Percentiles rank a stretch among this genome's conserved stretches.
Evolutionary conservation across 2,888 invertebrate genomes (phyloP).

Genomic region (Diachrysia chrysitis): DNA sequence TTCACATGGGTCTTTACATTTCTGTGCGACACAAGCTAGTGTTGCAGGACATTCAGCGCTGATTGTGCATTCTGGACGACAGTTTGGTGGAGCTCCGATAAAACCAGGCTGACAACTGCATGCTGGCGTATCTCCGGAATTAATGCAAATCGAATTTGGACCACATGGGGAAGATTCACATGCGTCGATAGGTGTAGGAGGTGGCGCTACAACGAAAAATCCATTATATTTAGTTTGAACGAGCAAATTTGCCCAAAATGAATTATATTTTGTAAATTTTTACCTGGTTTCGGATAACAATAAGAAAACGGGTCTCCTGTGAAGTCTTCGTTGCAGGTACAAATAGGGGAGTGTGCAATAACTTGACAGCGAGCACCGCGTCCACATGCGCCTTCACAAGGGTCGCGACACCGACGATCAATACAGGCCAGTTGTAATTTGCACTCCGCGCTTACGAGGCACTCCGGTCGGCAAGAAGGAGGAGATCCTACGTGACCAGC

Average conservation of each 20-base stretch:
- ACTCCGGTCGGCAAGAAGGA: constrained; percentile 93
- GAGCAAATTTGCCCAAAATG: not conserved
- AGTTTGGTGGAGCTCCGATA: constrained; percentile 91
- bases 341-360: constrained; percentile 93
- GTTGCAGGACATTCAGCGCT: constrained; percentile 92
- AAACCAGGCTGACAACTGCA: constrained; percentile 91
- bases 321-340: constrained; percentile 91
- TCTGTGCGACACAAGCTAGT: constrained; percentile 90
- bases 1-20: constrained; percentile 91
- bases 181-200: constrained; percentile 81
- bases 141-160: constrained; percentile 90
- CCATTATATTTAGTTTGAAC: not conserved
- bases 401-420: constrained; percentile 92
- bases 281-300: constrained; percentile 90
- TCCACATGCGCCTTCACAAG: constrained; percentile 93
- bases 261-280: constrained; percentile 16
- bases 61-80: constrained; percentile 91
- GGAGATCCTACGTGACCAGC: constrained; percentile 93
- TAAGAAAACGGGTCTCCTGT: constrained; percentile 93
- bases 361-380: constrained; percentile 92
- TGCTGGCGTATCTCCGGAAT: constrained; percentile 89
- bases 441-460: constrained; percentile 93
- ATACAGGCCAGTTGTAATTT: constrained; percentile 91
- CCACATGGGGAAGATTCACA: constrained; percentile 92
- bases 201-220: constrained; percentile 64